Percentiles rank a stretch among this genome's conserved stretches.
phyloP scores from a whole-genome alignment of 2,797 vertebrate species.

The Myotis planiceps region DNA sequence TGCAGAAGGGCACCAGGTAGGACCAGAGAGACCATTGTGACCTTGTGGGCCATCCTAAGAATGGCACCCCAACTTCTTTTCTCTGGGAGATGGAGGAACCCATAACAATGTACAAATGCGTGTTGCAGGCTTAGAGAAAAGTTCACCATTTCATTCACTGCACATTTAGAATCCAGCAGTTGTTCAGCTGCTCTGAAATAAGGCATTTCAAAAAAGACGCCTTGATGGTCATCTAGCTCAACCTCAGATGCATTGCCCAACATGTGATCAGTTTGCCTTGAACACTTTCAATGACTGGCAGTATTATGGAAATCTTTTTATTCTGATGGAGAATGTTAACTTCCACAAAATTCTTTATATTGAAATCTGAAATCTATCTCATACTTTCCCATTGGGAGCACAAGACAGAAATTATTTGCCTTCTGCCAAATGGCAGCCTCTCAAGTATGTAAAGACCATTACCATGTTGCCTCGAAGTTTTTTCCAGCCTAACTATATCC shows the following conservation, averaged over 20 bases:
- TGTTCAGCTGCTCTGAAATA: not conserved
- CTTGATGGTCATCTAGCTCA: not conserved
- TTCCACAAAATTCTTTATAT: constrained; percentile 56
- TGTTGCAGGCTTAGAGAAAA: not conserved
- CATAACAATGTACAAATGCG: not conserved
- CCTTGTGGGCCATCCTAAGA: not conserved
- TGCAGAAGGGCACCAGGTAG: constrained; percentile 1
- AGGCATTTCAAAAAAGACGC: not conserved
- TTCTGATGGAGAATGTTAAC: constrained; percentile 29
- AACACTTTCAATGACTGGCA: not conserved
- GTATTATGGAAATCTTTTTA: not conserved
- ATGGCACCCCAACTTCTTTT: not conserved
- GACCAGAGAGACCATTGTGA: not conserved
- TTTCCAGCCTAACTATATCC: constrained; percentile 44
- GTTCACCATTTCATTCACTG: not conserved
- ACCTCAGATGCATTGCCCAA: not conserved
- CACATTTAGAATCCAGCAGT: not conserved
- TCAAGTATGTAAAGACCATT: constrained; percentile 29
- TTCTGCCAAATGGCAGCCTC: constrained; percentile 55
- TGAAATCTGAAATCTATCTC: constrained; percentile 29
- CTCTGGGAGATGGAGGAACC: not conserved
- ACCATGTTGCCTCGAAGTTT: constrained; percentile 8
- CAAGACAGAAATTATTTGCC: constrained; percentile 24
- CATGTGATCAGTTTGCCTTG: not conserved
- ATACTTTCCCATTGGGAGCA: not conserved